Conservation (phyloP, 92 coral and sea anemone genomes). For the Muricea muricata region DNA sequence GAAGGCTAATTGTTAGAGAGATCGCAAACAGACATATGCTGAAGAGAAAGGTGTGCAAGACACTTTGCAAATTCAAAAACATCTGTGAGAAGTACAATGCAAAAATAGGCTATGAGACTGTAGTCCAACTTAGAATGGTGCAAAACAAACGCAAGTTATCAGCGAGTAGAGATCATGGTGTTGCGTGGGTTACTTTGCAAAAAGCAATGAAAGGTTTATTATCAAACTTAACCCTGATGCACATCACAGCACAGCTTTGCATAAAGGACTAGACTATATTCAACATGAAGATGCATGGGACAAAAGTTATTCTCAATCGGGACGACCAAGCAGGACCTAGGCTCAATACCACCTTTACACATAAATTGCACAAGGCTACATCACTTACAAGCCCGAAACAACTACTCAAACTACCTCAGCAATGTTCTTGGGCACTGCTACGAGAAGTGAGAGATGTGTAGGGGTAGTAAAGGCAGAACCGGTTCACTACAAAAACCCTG, state of each 20-base stretch:
- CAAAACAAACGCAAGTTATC: constrained; percentile 22
- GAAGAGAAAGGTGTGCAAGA: constrained; percentile 18
- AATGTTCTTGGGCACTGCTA: neutral
- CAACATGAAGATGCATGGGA: constrained; percentile 10
- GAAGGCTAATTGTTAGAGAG: constrained; percentile 31
- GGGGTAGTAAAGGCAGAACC: neutral
- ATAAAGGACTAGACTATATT: constrained; percentile 17
- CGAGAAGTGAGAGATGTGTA: neutral
- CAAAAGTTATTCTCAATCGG: constrained; percentile 18
- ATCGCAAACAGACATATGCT: constrained; percentile 36
- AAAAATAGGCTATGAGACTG: constrained; percentile 21
- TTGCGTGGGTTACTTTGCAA: constrained; percentile 14
- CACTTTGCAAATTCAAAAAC: constrained; percentile 10
- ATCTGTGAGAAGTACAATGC: constrained; percentile 22
- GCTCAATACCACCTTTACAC: constrained; percentile 40
- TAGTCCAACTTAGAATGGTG: constrained; percentile 10
- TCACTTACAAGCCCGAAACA: constrained; percentile 11
- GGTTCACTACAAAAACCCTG: neutral
- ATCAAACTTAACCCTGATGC: constrained; percentile 28
- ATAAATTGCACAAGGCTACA: constrained; percentile 25
- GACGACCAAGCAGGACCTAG: constrained; percentile 30
- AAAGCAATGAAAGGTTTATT: constrained; percentile 26
- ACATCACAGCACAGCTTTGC: constrained; percentile 1
- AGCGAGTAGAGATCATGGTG: constrained; percentile 17
- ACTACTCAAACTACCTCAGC: constrained; percentile 6